Percentiles rank a stretch among this genome's conserved stretches.
These are phyloP conservation scores for Polypedilum pembai DNA, from an alignment of 1,140 invertebrate genomes.

Conservation along the genomic window DNA sequence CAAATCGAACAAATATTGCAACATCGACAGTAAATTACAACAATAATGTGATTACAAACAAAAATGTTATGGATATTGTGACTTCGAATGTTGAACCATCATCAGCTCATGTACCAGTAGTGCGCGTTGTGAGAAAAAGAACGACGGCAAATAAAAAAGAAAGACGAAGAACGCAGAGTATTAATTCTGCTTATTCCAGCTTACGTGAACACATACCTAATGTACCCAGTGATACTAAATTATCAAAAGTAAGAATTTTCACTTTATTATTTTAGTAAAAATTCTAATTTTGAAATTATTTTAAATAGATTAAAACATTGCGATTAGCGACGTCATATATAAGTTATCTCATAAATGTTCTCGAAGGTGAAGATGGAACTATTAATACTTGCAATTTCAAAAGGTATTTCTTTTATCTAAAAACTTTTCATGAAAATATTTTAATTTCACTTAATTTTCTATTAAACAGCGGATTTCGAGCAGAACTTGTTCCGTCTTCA, in stretches of 20 bases:
- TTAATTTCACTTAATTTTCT: too few relatives aligned
- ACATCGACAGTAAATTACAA: slow-evolving; percentile 6
- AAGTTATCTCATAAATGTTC: slow-evolving; percentile 69
- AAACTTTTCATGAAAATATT: too few relatives aligned
- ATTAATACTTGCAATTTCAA: slow-evolving; percentile 23
- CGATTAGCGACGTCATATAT: slow-evolving; percentile 83
- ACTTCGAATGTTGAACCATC: slow-evolving; percentile 29
- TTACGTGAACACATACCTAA: slow-evolving; percentile 91
- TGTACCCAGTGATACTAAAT: slow-evolving; percentile 88
- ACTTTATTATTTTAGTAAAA: too few relatives aligned
- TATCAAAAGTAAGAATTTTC: slow-evolving; percentile 64
- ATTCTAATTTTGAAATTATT: slow-evolving; percentile 29
- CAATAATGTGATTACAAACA: slow-evolving; percentile 21
- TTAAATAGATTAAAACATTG: slow-evolving; percentile 70
- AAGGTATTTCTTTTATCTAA: not conserved
- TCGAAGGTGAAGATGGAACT: slow-evolving; percentile 52
- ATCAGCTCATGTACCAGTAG: slow-evolving; percentile 42
- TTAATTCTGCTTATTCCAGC: slow-evolving; percentile 90
- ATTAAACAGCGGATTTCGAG: slow-evolving; percentile 30
- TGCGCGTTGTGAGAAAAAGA: slow-evolving; percentile 59
- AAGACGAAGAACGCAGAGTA: slow-evolving; percentile 80
- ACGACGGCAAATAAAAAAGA: slow-evolving; percentile 92
- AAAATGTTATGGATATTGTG: not conserved
- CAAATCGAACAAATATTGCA: slow-evolving; percentile 7
- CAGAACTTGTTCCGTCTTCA: slow-evolving; percentile 30